Evolutionary conservation across 2,888 invertebrate genomes (phyloP).

Genomic region (Torymus aiolomorphi): DNA sequence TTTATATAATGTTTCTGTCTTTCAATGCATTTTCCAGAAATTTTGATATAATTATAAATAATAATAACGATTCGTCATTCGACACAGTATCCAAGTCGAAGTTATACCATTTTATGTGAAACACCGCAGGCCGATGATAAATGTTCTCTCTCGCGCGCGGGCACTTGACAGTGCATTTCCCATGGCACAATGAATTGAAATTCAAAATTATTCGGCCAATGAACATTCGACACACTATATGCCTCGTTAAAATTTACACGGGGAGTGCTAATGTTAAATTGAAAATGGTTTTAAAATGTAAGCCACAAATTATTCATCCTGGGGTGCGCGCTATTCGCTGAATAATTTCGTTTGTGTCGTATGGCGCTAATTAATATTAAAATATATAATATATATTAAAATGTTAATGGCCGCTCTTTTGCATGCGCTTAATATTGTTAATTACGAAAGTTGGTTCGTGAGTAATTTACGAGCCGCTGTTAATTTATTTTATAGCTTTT

Average conservation of each 20-base stretch:
- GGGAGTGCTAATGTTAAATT: slow-evolving; percentile 18
- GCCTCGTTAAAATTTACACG: slow-evolving; percentile 23
- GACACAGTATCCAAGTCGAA: background rate
- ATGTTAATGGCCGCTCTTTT: too few species aligned
- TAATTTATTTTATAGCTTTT: too few species aligned
- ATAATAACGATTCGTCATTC: background rate
- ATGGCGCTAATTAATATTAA: background rate
- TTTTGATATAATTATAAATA: too few species aligned
- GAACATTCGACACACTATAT: slow-evolving; percentile 15
- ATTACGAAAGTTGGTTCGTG: too few species aligned
- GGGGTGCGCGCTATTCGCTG: background rate
- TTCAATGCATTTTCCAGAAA: too few species aligned
- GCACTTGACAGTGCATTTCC: background rate
- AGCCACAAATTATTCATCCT: slow-evolving; percentile 8
- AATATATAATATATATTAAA: background rate
- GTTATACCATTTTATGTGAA: slow-evolving; percentile 2
- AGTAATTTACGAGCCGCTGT: too few species aligned
- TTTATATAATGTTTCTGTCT: too few species aligned
- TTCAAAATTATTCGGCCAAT: slow-evolving; percentile 42
- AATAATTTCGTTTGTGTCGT: slow-evolving; percentile 5
- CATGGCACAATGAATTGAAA: slow-evolving; percentile 24
- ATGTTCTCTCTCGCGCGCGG: background rate
- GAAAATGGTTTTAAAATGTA: slow-evolving; percentile 30
- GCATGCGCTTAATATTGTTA: too few species aligned
- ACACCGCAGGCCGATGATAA: slow-evolving; percentile 14